Conservation (phyloP, 2,888 invertebrate species). For the Hydrotaea cyrtoneurina region DNA sequence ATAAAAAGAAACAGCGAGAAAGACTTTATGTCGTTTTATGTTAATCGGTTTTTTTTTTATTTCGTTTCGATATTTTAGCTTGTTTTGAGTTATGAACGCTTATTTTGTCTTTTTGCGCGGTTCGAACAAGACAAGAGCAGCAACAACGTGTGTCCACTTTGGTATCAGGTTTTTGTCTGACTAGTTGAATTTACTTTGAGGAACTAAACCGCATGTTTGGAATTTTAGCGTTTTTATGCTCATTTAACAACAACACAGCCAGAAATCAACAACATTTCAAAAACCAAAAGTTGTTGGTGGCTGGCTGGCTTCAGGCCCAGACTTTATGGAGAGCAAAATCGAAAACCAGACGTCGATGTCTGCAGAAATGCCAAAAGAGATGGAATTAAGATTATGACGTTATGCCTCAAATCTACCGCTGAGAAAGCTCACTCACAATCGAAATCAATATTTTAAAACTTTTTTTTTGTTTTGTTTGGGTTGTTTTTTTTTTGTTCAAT, state of each 20-base stretch:
- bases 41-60: slow-evolving; percentile 43
- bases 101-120: slow-evolving; percentile 40
- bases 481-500: neutral
- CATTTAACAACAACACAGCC: slow-evolving; percentile 45
- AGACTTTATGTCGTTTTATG: slow-evolving; percentile 44
- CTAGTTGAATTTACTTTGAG: slow-evolving; percentile 79
- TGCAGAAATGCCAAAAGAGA: neutral
- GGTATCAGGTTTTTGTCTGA: slow-evolving; percentile 69
- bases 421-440: neutral
- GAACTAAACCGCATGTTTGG: slow-evolving; percentile 77
- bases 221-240: slow-evolving; percentile 74
- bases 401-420: neutral
- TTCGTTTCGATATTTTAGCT: slow-evolving; percentile 11
- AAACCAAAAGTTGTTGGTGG: neutral
- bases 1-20: neutral
- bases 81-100: slow-evolving; percentile 32
- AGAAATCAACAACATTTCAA: slow-evolving; percentile 42
- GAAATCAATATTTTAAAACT: neutral
- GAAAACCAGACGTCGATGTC: slow-evolving; percentile 15
- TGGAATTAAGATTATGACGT: neutral
- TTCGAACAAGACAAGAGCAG: slow-evolving; percentile 39
- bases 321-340: slow-evolving; percentile 35
- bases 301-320: slow-evolving; percentile 18
- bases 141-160: slow-evolving; percentile 65
- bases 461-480: too few relatives aligned